Evolutionary conservation across 2,113 vertebrate species (phyloP).

Genomic region (Muscicapa adusta): DNA sequence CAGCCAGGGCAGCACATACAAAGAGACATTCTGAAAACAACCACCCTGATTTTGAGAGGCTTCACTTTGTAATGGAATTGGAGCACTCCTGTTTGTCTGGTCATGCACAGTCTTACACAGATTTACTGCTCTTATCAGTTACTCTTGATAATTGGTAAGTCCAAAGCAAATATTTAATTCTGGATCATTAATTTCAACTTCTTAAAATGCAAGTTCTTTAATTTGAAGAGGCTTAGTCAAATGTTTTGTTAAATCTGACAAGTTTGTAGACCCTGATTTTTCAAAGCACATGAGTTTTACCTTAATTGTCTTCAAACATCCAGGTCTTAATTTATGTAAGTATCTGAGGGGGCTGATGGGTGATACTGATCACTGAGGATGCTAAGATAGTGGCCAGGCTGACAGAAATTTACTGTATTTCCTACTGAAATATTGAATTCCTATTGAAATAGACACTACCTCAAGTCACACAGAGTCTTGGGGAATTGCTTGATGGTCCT

Average conservation of each 20-base stretch:
- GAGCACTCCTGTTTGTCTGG: not conserved
- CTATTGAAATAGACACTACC: not conserved
- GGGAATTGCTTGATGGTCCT: not conserved
- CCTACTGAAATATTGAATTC: not conserved
- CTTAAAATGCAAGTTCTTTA: not conserved
- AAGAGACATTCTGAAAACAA: not conserved
- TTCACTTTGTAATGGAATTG: not conserved
- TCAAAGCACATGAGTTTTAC: not conserved
- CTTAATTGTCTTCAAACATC: not conserved
- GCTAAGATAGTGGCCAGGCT: not conserved
- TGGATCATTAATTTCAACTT: not conserved
- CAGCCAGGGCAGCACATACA: accelerated
- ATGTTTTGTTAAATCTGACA: not conserved
- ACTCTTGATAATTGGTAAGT: not conserved
- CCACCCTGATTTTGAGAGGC: not conserved
- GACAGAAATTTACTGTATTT: not conserved
- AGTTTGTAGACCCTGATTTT: not conserved
- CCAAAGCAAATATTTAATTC: not conserved
- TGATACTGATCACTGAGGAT: not conserved
- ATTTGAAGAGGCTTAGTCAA: not conserved
- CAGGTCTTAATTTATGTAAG: not conserved
- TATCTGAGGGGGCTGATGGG: not conserved
- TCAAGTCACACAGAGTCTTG: not conserved
- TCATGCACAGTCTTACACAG: not conserved
- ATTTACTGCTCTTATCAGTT: not conserved